Evolutionary conservation across 1,140 invertebrate species (phyloP).

Genomic region (Diploscapter pachys): DNA sequence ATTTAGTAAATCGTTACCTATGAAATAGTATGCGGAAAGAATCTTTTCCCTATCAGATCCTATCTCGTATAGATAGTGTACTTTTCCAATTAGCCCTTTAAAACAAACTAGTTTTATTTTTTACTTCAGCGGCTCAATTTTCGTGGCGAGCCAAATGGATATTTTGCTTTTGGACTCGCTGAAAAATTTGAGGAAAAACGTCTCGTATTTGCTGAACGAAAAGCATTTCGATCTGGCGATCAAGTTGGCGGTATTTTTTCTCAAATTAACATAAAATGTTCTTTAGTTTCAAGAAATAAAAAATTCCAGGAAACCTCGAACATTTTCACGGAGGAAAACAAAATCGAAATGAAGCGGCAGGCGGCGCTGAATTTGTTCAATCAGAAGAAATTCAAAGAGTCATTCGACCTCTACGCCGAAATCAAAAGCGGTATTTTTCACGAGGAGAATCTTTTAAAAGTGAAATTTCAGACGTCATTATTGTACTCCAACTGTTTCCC

Average conservation of each 20-base stretch:
- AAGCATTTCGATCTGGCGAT: slow-evolving; percentile 31
- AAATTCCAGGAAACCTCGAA: slow-evolving; percentile 18
- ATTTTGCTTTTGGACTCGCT: slow-evolving; percentile 27
- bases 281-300: background rate
- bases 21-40: no score
- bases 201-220: slow-evolving; percentile 21
- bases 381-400: slow-evolving; percentile 31
- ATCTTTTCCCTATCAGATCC: no score
- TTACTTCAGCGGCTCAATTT: slow-evolving; percentile 17
- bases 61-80: no score
- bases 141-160: slow-evolving; percentile 6
- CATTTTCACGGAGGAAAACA: slow-evolving; percentile 21
- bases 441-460: background rate
- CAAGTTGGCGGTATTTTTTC: slow-evolving; percentile 23
- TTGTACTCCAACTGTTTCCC: slow-evolving; percentile 25
- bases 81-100: no score
- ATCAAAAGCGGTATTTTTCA: slow-evolving; percentile 18
- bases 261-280: background rate
- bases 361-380: slow-evolving; percentile 32
- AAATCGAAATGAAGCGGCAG: slow-evolving; percentile 27
- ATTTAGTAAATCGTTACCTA: no score
- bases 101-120: background rate
- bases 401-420: slow-evolving; percentile 23
- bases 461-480: slow-evolving; percentile 11
- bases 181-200: slow-evolving; percentile 28